These are phyloP conservation scores for Apotomis betuletana DNA, from an alignment of 2,888 invertebrate species.

Conservation along the genomic window DNA sequence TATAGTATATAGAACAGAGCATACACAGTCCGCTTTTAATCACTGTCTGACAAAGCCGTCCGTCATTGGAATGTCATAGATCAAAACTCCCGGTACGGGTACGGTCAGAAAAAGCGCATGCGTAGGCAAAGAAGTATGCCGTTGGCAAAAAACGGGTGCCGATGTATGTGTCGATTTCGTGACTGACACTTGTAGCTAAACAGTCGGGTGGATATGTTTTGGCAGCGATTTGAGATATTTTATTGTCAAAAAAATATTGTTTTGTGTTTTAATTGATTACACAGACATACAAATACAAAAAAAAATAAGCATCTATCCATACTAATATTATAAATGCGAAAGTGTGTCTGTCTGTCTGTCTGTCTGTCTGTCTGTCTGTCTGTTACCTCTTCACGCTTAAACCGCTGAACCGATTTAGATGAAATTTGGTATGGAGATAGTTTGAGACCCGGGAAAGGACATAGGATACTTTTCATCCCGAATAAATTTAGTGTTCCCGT, in stretches of 20 bases:
- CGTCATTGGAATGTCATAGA: slow-evolving; percentile 42
- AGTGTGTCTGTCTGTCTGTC: too few relatives aligned
- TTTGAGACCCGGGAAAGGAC: too few relatives aligned
- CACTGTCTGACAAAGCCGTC: slow-evolving; percentile 50
- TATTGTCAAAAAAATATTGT: not conserved
- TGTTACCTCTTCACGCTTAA: too few relatives aligned
- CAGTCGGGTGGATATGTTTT: slow-evolving; percentile 19
- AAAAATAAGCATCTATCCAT: too few relatives aligned
- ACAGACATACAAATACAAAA: too few relatives aligned
- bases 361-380: too few relatives aligned
- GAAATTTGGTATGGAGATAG: too few relatives aligned
- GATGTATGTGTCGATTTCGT: slow-evolving; percentile 47
- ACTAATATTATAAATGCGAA: too few relatives aligned
- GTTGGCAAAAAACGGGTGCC: slow-evolving; percentile 56
- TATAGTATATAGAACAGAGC: not conserved
- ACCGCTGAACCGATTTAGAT: too few relatives aligned
- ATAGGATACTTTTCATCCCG: too few relatives aligned
- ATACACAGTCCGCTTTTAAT: slow-evolving; percentile 23
- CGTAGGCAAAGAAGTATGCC: slow-evolving; percentile 56
- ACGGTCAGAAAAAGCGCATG: slow-evolving; percentile 44
- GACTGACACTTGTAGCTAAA: slow-evolving; percentile 44
- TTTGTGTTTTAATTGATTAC: too few relatives aligned
- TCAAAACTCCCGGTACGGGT: slow-evolving; percentile 34
- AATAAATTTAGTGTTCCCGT: too few relatives aligned
- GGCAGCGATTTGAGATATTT: not conserved